Base-by-base conservation (phyloP, 2,888 invertebrate genomes). In the Dicyrtomina minuta region DNA sequence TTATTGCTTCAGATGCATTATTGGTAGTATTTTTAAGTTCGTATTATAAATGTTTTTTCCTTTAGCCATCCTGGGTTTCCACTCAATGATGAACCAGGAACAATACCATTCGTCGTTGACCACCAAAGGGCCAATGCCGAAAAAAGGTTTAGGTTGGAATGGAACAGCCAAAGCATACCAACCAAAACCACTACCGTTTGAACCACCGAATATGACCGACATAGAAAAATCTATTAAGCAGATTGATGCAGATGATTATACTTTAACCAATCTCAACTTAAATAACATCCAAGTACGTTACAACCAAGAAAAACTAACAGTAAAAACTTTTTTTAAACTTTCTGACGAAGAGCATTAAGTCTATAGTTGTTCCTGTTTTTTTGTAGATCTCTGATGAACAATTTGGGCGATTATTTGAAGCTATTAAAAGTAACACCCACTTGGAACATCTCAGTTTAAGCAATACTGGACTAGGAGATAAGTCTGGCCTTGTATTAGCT, bases 51-150 rank as follows among this genome's bases (percentile, higher is more conserved):
- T 60, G 2, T 27, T 43, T 39, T 39, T 68, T 64, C 56, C 70
- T 64, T 5, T 84, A 93, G 97, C 96, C 82, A 96, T 97, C 83
- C 88, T 97, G 81, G 99, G 98, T 81, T 96, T 99, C 88, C 98
- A 99, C 85, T 97, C 97, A 74, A 97, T 99, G 94, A 93, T 99
- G 90, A 99, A 97, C 83, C 99, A 99, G 85, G 96, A 97, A 82
- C 99, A 99, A 56, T 78, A 78, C 66, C 76, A 78, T 49, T 96
- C 96, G 72, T 97, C 98, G 49, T 85, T 95, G 72, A 84, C 93
- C 75, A 95, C 94, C 85, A 94, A 94, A 84, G 93, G 92, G 27
- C 92, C 67, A 6, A 67, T 67, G 60, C 67, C 65, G 17, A 72
- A 66, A 24, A 13, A n/a, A 22, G 93, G 93, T 56, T 84, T 93